Conservation (phyloP, 2,797 vertebrate species). For the Toxotes lorentzi region DNA sequence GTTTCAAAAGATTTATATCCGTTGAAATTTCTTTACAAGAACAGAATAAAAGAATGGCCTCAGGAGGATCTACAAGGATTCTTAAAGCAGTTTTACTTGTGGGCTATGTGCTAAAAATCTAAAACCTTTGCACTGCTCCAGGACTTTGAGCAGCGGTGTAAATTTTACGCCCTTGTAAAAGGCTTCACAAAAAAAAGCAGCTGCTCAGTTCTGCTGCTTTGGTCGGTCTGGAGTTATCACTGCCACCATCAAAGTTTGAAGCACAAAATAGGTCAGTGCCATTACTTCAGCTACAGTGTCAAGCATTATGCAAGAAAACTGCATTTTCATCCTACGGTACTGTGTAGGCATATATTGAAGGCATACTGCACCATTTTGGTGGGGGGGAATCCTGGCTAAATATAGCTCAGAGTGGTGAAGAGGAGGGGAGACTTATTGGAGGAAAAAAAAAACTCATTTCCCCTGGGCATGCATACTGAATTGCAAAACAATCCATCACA, state of each 20-base stretch:
- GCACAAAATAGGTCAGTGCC: neutral
- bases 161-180: neutral
- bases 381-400: constrained; percentile 56
- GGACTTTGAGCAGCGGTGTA: neutral
- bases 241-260: neutral
- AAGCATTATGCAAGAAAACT: constrained; percentile 2
- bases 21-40: constrained; percentile 3
- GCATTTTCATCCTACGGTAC: constrained; percentile 6
- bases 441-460: constrained; percentile 33
- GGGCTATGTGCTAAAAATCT: neutral
- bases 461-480: constrained; percentile 44
- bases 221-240: constrained; percentile 3
- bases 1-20: constrained; percentile 10
- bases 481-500: constrained; percentile 69
- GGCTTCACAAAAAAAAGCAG: neutral
- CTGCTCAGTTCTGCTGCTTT: neutral
- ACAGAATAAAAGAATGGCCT: neutral
- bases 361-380: constrained; percentile 52
- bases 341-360: constrained; percentile 26
- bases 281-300: neutral
- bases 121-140: neutral
- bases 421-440: constrained; percentile 17
- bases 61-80: neutral
- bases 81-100: neutral
- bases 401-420: constrained; percentile 44